Evolutionary conservation across 1,140 invertebrate species (phyloP).

Genomic region (Rhopalosiphum maidis): DNA sequence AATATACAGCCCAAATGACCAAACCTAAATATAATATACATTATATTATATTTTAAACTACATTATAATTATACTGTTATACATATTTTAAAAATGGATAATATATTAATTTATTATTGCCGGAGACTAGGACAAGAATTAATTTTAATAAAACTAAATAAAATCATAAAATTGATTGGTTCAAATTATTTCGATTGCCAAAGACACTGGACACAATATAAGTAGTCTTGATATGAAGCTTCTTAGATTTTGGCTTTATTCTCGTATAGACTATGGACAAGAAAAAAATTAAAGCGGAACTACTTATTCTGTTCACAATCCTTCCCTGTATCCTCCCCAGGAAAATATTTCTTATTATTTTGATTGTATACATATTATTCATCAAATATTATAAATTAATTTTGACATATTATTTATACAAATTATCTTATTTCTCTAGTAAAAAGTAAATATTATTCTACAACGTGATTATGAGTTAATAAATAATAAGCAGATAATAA

Average conservation of each 20-base stretch:
- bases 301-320: no score
- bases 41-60: no score
- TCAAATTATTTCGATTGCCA: not conserved
- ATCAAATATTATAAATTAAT: no score
- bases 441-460: no score
- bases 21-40: not conserved
- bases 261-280: no score
- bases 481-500: no score
- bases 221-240: not conserved
- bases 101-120: not conserved
- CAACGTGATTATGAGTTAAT: no score
- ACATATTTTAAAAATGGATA: not conserved
- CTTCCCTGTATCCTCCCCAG: not conserved
- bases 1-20: no score
- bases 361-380: no score
- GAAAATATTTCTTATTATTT: not conserved
- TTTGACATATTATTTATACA: no score
- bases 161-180: not conserved
- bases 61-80: not conserved
- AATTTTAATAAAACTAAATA: not conserved
- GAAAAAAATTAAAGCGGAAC: no score
- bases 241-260: not conserved
- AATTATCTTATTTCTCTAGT: no score
- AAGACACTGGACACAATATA: not conserved
- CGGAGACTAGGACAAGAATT: not conserved